Percentiles rank a stretch among this genome's conserved stretches.
These are phyloP conservation scores for Mythimna pallens DNA, from an alignment of 2,888 invertebrate species.

Conservation along the genomic window DNA sequence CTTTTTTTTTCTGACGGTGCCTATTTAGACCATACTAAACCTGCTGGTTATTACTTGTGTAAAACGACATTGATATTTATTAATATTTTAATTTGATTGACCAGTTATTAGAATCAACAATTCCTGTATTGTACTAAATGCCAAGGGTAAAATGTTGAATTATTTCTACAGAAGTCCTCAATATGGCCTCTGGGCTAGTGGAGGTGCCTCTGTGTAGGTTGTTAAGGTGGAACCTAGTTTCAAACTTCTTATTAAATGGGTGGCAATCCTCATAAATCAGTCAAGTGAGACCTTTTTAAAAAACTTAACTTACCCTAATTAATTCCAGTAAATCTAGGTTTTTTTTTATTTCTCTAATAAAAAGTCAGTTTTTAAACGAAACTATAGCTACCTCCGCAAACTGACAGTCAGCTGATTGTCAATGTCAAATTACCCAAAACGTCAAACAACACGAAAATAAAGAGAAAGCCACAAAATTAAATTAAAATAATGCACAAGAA, in stretches of 20 bases:
- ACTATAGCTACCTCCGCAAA: slow-evolving; percentile 15
- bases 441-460: slow-evolving; percentile 25
- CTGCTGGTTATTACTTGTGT: neutral
- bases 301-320: no score
- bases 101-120: neutral
- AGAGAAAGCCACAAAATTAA: slow-evolving; percentile 5
- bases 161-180: neutral
- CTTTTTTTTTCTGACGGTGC: neutral
- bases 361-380: neutral
- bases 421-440: slow-evolving; percentile 8
- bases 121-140: neutral
- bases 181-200: no score
- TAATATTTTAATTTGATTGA: neutral
- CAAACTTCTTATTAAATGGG: no score
- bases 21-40: neutral
- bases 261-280: no score
- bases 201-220: neutral
- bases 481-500: neutral
- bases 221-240: neutral
- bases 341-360: neutral
- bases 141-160: slow-evolving; percentile 1
- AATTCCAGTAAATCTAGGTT: no score
- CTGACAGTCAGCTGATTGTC: slow-evolving; percentile 28
- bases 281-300: no score
- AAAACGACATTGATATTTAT: slow-evolving; percentile 11